Base-by-base conservation (phyloP, 1,140 invertebrate species). In the Oryctes rhinoceros region DNA sequence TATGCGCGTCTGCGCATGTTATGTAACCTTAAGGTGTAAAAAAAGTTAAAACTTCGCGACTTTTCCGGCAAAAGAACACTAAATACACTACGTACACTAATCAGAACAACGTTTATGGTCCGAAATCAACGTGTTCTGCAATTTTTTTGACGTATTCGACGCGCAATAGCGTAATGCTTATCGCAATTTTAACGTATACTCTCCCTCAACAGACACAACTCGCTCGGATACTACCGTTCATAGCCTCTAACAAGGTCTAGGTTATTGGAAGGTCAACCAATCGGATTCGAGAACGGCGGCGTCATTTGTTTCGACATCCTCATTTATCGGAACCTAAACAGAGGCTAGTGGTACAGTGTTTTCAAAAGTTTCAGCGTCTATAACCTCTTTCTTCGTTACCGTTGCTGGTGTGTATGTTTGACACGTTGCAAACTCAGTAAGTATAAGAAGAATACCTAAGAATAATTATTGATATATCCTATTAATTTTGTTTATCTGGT, bases 261-360 rank as follows among this genome's bases (percentile, higher is more conserved):
- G 65, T 71, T 71, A 71, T 24, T 24, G 65, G 65, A 71, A 71
- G 65, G 65, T 71, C 65, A 71, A 71, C 65, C 65, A 71, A 71
- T 71, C 4, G 65, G 7, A 9, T 10, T 30, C 65, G 65, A 71
- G 65, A 71, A 37, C 65, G 65, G 13, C 35, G 18, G 65, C 65
- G 65, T 71, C 65, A 71, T 37, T 35, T 35, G 65, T 71, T 71
- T 71, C 65, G 65, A 71, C 65, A 71, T 71, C 20, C 24, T 30
- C 65, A 24, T 37, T 6, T 37, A 15, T 24, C 20, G 11, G 6
- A 4, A 24, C 65, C 20, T 37, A 35, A 24, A 24, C 7, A 71
- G 65, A 71, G 65, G 65, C 65, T 71, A 71, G 65, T 6, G 35
- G 65, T 71, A 71, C 65, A 71, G 65, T 37, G 18, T 13, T 71